Evolutionary conservation across 2,797 vertebrate genomes (phyloP).

Genomic region (Acanthopagrus latus): DNA sequence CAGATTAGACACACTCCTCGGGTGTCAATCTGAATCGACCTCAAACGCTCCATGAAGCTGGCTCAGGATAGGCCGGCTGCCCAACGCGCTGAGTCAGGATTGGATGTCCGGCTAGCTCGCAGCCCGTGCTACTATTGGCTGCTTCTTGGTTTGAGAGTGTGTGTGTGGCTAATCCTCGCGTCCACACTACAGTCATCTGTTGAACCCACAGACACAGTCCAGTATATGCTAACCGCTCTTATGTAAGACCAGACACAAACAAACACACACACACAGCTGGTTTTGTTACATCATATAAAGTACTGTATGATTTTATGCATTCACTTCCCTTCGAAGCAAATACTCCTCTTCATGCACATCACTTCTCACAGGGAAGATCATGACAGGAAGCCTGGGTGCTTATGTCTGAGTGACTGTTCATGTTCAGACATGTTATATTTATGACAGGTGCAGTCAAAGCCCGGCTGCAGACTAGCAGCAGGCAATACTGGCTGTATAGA

Average conservation of each 20-base stretch:
- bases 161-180: constrained; percentile 56
- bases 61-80: constrained; percentile 29
- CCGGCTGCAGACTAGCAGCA: constrained; percentile 14
- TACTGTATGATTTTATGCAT: background rate
- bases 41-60: constrained; percentile 33
- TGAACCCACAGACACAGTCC: constrained; percentile 31
- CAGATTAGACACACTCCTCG: constrained; percentile 64
- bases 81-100: constrained; percentile 42
- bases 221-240: constrained; percentile 17
- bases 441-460: too few species aligned
- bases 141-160: constrained; percentile 18
- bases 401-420: background rate
- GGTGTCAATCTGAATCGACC: constrained; percentile 54
- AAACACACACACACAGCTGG: constrained; percentile 14
- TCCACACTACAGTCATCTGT: constrained; percentile 41
- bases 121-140: constrained; percentile 33
- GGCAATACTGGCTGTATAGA: constrained; percentile 3
- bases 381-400: background rate
- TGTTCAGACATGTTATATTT: background rate
- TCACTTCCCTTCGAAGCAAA: constrained; percentile 8
- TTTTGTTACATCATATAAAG: background rate
- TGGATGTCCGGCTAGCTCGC: constrained; percentile 33
- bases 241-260: constrained; percentile 19
- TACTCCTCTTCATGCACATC: background rate
- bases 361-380: background rate